Base-by-base conservation (phyloP, 2,113 vertebrate genomes). In the Perognathus longimembris region DNA sequence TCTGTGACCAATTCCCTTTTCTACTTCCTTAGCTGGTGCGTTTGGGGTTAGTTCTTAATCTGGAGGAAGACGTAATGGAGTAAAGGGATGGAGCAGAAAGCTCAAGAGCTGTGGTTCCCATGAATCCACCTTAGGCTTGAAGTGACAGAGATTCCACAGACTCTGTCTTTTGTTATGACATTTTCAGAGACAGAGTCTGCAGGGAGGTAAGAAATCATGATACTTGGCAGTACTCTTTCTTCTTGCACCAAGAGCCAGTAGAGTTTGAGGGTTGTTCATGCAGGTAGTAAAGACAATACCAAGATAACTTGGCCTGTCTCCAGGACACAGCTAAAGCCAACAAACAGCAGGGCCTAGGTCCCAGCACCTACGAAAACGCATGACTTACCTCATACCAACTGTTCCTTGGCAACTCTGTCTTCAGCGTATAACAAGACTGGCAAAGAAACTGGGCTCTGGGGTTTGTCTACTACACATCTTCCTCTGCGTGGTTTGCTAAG, bases 121-220 rank as follows among this genome's bases (percentile, higher is more conserved):
- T 1, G 1, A 36, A 34, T 36, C 50, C 24, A 6, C 26, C 11
- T 3, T 26, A 78, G 82, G 36, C 17, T 70, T 30, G 18, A 70
- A 22, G 10, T 8, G 3, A 8, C n/a, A n/a, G 54, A 76, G 50
- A 11, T 26, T 59, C 50, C 54, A 40, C 21, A 54, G 9, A 63
- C 50, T 0, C 21, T 69, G 59, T 18, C 67, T 69, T 66, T 82
- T 77, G 36, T 24, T 67, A 34, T 57, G 50, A 73, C 22, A 83
- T 40, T 90, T 91, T 38, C 66, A 80, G 38, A 95, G 89, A 93
- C 28, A 80, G 4, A 78, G 21, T 91, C 32, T 45, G 30, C 80
- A 34, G 4, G 18, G 8, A 90, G 78, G 38, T 14, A 54, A 2
- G 38, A 32, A 73, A 38, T 34, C 42, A 10, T 38, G 10, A 69